A percentile compares a stretch with the other conserved stretches of the same genome.
phyloP scores from a whole-genome alignment of 53 echinoderm and acorn worm species.

The Antedon mediterranea region DNA sequence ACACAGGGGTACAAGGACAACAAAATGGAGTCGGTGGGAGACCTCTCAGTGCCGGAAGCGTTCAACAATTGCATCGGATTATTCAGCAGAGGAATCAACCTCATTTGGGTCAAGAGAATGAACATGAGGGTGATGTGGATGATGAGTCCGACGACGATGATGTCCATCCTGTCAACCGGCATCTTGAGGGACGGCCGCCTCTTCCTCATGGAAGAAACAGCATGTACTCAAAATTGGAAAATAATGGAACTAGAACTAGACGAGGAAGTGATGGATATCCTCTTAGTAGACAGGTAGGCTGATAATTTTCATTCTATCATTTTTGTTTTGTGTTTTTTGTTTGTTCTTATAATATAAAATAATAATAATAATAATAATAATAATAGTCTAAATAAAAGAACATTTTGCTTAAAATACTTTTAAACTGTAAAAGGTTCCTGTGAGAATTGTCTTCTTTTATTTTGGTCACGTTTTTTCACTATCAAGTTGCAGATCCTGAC shows the following conservation, averaged over 20 bases:
- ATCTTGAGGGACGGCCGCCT: slow-evolving; percentile 30
- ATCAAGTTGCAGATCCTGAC: too few species aligned
- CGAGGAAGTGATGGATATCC: too few species aligned
- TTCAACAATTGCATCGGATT: neutral
- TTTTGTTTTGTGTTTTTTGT: too few species aligned
- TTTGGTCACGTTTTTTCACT: too few species aligned
- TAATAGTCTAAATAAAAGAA: too few species aligned
- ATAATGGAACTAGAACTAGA: neutral
- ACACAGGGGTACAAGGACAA: slow-evolving; percentile 5
- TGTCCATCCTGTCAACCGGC: neutral
- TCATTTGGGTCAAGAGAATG: neutral
- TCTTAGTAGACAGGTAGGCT: neutral
- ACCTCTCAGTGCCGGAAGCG: neutral
- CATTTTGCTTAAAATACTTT: too few species aligned
- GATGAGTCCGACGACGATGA: neutral
- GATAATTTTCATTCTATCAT: too few species aligned
- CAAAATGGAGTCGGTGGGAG: neutral
- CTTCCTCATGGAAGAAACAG: slow-evolving; percentile 38
- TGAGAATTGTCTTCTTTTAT: too few species aligned
- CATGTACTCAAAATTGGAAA: slow-evolving; percentile 27
- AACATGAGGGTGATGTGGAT: neutral
- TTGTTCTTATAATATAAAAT: too few species aligned
- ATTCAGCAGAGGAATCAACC: neutral
- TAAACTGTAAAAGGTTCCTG: too few species aligned
- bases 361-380: too few species aligned